Evolutionary conservation across 2,113 vertebrate species (phyloP), one percentile per base, ranked within the genome.

Genomic region (Nothocercus nigrocapillus): DNA sequence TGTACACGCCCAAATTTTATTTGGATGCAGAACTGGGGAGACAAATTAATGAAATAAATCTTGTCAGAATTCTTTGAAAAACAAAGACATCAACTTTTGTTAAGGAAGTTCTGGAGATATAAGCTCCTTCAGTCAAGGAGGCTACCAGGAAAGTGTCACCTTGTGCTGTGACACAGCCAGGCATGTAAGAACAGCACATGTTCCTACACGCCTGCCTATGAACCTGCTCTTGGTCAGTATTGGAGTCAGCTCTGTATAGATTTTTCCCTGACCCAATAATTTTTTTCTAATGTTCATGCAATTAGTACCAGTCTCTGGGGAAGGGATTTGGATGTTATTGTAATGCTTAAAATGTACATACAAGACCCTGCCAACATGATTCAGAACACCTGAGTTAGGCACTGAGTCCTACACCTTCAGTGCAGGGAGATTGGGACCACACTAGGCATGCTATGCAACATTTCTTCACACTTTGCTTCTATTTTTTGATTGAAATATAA

Each of bases 251-350:
- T 13, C 1, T 4, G 34, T 28, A 45, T 58, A 78, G 62, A 75
- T 62, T 83, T 86, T 61, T 89, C 81, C 66, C 89, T 94, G 93
- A 96, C 83, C 88, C 22, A 54, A 2, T 86, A 92, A 61, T 32
- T 13, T 8, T 84, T 58, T 32, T 90, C 74, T 90, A 79, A 68
- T 89, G 95, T 88, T 96, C 89, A 87, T 51, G 84, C 42, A 90
- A 89, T 87, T 94, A 95, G 58, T 47, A 53, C 8, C 30, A 82
- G 38, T 69, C 89, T 69, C 74, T 3, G 4, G 84, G 89, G 94
- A 94, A 79, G 53, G 56, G 27, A 82, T 93, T 68, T 40, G 25
- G 42, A 79, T 86, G 58, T 2, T 87, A 76, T 30, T 86, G n/a
- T 59, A 82, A 40, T 44, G 32, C 17, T 79, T 90, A 76, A 93